These are phyloP conservation scores for Paratilapia polleni DNA, from an alignment of 2,113 vertebrate species.

Conservation along the genomic window DNA sequence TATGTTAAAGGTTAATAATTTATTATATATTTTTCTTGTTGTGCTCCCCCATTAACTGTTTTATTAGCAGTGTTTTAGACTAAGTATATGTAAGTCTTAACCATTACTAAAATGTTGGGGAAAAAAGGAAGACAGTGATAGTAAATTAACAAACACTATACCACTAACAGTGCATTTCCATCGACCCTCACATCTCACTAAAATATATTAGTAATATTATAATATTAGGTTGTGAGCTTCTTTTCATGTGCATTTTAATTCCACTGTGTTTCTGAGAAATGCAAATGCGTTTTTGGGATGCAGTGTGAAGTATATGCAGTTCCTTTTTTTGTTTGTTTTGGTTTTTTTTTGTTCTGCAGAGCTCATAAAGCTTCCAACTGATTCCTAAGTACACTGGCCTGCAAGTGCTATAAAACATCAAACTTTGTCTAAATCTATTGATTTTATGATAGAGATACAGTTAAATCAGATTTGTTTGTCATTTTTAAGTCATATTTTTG, in stretches of 20 bases:
- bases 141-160: neutral
- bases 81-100: neutral
- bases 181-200: neutral
- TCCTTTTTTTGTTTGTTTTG: no score
- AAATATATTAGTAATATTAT: neutral
- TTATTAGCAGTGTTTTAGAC: neutral
- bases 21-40: neutral
- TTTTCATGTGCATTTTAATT: conserved; percentile 23
- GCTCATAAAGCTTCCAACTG: neutral
- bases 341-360: neutral
- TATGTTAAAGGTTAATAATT: neutral
- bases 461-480: neutral
- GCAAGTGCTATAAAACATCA: neutral
- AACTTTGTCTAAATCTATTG: neutral
- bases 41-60: neutral
- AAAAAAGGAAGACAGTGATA: neutral
- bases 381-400: neutral
- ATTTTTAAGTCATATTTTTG: neutral
- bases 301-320: neutral
- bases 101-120: neutral
- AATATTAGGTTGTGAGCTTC: neutral
- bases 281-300: neutral
- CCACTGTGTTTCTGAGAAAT: neutral
- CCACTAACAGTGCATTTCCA: neutral
- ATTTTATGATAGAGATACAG: neutral